Evolutionary conservation across 1,140 invertebrate genomes (phyloP), one percentile per base, ranked within the genome.

Genomic region (Linepithema humile): DNA sequence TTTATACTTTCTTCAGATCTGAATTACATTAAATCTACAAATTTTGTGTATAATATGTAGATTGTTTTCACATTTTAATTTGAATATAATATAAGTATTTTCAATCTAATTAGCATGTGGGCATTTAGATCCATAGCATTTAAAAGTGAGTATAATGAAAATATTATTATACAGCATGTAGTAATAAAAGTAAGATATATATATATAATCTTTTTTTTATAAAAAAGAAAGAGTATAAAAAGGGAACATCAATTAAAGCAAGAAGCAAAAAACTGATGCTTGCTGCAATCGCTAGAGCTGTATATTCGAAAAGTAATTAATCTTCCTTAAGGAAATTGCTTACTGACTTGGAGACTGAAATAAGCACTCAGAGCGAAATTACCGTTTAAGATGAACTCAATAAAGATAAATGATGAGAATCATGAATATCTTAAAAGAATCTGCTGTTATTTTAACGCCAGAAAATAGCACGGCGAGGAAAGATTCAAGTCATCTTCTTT

Each of bases 231-330:
- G 15, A 20, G 20, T 64, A 12, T 53, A 78, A 78, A 69, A 40
- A 55, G 26, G 32, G 38, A 69, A 40, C 23, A 43, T 85, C 29
- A 82, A 77, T 80, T 80, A 32, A 40, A 69, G 15, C 35, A 69
- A 69, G 35, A 55, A 55, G 35, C 6, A 57, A 69, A 53, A 69
- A 64, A 23, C 17, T 15, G 38, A 77, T 60, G 64, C 62, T 69
- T 80, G 62, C 55, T 69, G 12, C n/a, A 55, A 10, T 55, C 20
- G 48, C 64, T 53, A 80, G 40, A 67, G 45, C 60, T 78, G 43
- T 67, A 83, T 87, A 86, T 87, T 86, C 85, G 86, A 84, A 67
- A 70, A 53, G 78, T 87, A 87, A 87, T 87, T 86, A 87, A 87
- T 87, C 85, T 87, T 87, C 72, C 40, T 87, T 87, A 86, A 87